These are phyloP conservation scores for Solen grandis DNA, from an alignment of 1,140 invertebrate genomes.

Conservation along the genomic window DNA sequence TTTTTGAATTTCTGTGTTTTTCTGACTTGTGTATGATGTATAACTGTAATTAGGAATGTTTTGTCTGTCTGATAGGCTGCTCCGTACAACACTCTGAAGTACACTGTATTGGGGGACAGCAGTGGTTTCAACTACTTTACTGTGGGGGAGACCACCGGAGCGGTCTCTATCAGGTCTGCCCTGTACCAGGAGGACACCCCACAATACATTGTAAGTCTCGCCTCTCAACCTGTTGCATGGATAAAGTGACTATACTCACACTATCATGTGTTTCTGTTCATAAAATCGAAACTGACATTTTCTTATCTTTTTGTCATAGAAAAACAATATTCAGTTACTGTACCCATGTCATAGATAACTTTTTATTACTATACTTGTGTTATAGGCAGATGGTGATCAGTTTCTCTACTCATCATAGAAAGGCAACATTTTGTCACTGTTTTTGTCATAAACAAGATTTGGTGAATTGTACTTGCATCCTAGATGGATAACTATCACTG, in stretches of 20 bases:
- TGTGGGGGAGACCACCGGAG: slow-evolving; percentile 60
- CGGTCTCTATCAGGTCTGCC: slow-evolving; percentile 53
- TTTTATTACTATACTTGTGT: no score
- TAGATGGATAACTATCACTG: no score
- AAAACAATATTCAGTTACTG: no score
- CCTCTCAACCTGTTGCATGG: background rate
- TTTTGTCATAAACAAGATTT: no score
- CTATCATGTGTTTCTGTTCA: background rate
- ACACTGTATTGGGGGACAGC: slow-evolving; percentile 68
- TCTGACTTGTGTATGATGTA: background rate
- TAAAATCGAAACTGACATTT: background rate
- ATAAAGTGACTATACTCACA: background rate
- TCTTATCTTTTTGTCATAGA: no score
- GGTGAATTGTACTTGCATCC: no score
- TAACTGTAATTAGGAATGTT: no score
- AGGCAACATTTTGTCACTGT: no score
- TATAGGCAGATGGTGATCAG: no score
- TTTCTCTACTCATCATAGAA: no score
- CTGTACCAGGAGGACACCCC: slow-evolving; percentile 57
- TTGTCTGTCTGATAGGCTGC: slow-evolving; percentile 48
- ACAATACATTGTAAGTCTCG: slow-evolving; percentile 64
- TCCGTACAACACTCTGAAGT: slow-evolving; percentile 64
- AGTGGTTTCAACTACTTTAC: slow-evolving; percentile 63
- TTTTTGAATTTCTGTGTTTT: background rate
- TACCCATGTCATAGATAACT: no score